Percentiles rank a stretch among this genome's conserved stretches.
These are phyloP conservation scores for Malaclemys terrapin DNA, from an alignment of 2,113 vertebrate genomes.

Conservation along the genomic window DNA sequence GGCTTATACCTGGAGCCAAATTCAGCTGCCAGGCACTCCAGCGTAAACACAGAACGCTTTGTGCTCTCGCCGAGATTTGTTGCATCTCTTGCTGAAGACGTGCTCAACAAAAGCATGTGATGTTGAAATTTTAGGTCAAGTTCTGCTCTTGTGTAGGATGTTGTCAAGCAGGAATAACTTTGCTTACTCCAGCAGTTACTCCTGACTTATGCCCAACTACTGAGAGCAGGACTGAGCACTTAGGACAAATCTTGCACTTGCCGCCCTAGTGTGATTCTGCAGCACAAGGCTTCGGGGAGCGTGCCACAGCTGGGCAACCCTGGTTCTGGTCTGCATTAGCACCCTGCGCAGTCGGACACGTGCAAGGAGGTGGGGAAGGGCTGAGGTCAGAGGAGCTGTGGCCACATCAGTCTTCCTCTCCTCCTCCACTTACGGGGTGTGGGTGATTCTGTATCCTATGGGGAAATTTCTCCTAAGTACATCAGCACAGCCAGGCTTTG, in stretches of 20 bases:
- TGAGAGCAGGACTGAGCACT: not conserved
- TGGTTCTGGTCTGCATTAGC: fast-evolving
- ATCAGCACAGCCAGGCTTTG: not conserved
- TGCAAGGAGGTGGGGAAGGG: not conserved
- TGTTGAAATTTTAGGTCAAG: slow-evolving; percentile 70
- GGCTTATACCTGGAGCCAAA: fast-evolving
- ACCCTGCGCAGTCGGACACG: not conserved
- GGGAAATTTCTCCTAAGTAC: not conserved
- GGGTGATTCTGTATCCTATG: fast-evolving
- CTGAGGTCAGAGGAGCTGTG: fast-evolving
- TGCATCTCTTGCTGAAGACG: slow-evolving; percentile 57
- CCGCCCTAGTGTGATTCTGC: not conserved
- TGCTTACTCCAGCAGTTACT: slow-evolving; percentile 14
- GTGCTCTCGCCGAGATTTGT: slow-evolving; percentile 56
- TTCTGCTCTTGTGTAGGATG: slow-evolving; percentile 60
- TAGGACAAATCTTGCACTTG: not conserved
- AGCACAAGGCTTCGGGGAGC: not conserved
- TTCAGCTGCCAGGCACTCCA: not conserved
- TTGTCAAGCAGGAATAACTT: slow-evolving; percentile 62
- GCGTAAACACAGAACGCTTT: not conserved
- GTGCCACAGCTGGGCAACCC: fast-evolving
- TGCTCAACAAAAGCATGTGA: slow-evolving; percentile 60
- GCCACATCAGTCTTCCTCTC: not conserved
- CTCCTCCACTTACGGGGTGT: fast-evolving
- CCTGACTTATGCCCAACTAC: slow-evolving; percentile 39